These are phyloP conservation scores for Trogon surrucura DNA, from an alignment of 2,113 vertebrate genomes.

Conservation along the genomic window DNA sequence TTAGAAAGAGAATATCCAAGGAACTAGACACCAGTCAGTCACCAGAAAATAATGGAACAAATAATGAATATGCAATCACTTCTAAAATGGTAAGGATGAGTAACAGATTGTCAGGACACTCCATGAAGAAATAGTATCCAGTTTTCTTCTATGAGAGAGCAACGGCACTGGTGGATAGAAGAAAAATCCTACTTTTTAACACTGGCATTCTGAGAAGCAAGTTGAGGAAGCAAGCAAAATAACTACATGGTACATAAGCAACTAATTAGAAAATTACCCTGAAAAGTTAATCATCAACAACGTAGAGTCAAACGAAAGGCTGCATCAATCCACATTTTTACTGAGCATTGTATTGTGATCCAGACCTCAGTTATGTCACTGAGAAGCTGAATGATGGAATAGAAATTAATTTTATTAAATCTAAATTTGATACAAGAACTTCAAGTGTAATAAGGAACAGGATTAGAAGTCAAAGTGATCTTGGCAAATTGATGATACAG, in stretches of 20 bases:
- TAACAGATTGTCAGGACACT: neutral
- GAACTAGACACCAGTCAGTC: neutral
- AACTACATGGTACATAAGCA: neutral
- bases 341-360: neutral
- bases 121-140: neutral
- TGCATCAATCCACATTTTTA: neutral
- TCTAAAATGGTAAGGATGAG: neutral
- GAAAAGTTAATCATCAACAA: neutral
- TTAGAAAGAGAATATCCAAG: neutral
- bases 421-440: neutral
- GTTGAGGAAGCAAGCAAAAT: neutral
- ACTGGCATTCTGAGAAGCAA: neutral
- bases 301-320: neutral
- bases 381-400: neutral
- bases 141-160: neutral
- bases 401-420: neutral
- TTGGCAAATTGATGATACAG: neutral
- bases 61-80: neutral
- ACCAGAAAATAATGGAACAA: neutral
- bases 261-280: neutral
- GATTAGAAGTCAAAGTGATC: neutral
- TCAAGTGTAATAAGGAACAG: neutral
- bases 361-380: neutral
- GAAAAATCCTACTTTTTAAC: neutral
- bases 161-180: neutral